Percentiles rank a stretch among this genome's conserved stretches.
phyloP scores from a whole-genome alignment of 2,888 invertebrate genomes.

The Lysandra coridon region DNA sequence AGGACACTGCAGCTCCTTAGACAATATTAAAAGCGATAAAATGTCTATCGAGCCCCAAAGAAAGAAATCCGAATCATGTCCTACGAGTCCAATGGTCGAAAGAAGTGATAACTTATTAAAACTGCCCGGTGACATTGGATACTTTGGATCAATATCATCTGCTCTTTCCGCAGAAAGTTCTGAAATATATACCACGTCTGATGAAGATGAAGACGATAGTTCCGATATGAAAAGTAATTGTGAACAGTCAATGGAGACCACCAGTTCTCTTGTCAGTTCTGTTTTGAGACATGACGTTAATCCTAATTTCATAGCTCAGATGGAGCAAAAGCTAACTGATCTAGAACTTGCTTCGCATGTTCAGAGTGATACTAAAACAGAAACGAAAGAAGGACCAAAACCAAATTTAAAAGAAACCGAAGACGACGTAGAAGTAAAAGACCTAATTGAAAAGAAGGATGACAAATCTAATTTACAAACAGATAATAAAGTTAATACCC shows the following conservation, averaged over 20 bases:
- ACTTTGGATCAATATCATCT: slow-evolving; percentile 69
- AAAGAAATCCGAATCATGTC: slow-evolving; percentile 71
- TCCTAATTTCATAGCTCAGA: slow-evolving; percentile 57
- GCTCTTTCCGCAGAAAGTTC: slow-evolving; percentile 72
- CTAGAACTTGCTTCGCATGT: slow-evolving; percentile 48
- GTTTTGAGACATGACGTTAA: slow-evolving; percentile 66
- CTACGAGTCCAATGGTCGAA: slow-evolving; percentile 62
- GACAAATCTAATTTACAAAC: slow-evolving; percentile 33
- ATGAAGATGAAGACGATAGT: slow-evolving; percentile 73
- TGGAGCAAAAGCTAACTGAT: slow-evolving; percentile 61
- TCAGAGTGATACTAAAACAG: slow-evolving; percentile 38
- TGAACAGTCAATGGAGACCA: slow-evolving; percentile 74
- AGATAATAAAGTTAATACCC: slow-evolving; percentile 27
- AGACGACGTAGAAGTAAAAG: not conserved
- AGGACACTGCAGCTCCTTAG: slow-evolving; percentile 63
- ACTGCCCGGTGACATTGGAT: slow-evolving; percentile 61
- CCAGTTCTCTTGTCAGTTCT: slow-evolving; percentile 80
- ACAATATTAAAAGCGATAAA: slow-evolving; percentile 59
- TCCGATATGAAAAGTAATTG: slow-evolving; percentile 73
- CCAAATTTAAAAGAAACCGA: slow-evolving; percentile 35
- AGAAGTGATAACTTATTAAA: slow-evolving; percentile 65
- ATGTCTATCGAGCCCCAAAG: slow-evolving; percentile 46
- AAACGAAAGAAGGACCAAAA: slow-evolving; percentile 30
- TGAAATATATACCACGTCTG: slow-evolving; percentile 67
- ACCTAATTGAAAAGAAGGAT: not conserved